A percentile compares a stretch with the other conserved stretches of the same genome.
phyloP scores from a whole-genome alignment of 2,797 vertebrate genomes.

The Gadopsis bispinosus region DNA sequence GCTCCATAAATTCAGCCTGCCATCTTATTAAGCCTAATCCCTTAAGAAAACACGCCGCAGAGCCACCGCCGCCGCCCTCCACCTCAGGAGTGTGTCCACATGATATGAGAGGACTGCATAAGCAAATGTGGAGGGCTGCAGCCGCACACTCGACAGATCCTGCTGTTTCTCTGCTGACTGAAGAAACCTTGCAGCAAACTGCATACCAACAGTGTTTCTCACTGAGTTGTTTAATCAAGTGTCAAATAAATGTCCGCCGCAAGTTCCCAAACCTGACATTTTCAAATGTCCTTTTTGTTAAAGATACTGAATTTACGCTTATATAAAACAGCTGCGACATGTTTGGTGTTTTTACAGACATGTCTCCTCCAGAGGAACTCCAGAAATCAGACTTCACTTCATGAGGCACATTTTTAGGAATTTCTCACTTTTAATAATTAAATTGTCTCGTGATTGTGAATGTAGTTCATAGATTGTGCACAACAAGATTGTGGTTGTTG shows the following conservation, averaged over 20 bases:
- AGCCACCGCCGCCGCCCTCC: background rate
- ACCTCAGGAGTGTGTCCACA: conserved; percentile 40
- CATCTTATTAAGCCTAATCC: conserved; percentile 70
- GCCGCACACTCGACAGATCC: background rate
- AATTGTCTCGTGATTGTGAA: background rate
- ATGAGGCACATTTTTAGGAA: background rate
- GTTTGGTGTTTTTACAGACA: too few relatives aligned
- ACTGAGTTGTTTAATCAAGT: background rate
- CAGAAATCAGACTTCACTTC: background rate
- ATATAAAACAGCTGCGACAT: too few relatives aligned
- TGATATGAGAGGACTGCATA: conserved; percentile 44
- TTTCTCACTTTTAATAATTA: background rate
- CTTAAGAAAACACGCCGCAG: conserved; percentile 45
- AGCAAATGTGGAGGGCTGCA: conserved; percentile 29
- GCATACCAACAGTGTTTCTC: too few relatives aligned
- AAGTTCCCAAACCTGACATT: background rate
- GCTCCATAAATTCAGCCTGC: conserved; percentile 68
- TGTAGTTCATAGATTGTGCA: background rate
- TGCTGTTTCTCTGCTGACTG: conserved; percentile 1
- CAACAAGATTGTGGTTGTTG: background rate
- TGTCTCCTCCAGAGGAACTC: too few relatives aligned
- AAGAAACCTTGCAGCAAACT: conserved; percentile 5
- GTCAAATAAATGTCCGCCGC: background rate
- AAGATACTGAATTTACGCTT: background rate
- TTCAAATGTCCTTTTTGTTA: background rate